Percentiles rank a stretch among this genome's conserved stretches.
These are phyloP conservation scores for Strix aluco DNA, from an alignment of 2,113 vertebrate species.

Conservation along the genomic window DNA sequence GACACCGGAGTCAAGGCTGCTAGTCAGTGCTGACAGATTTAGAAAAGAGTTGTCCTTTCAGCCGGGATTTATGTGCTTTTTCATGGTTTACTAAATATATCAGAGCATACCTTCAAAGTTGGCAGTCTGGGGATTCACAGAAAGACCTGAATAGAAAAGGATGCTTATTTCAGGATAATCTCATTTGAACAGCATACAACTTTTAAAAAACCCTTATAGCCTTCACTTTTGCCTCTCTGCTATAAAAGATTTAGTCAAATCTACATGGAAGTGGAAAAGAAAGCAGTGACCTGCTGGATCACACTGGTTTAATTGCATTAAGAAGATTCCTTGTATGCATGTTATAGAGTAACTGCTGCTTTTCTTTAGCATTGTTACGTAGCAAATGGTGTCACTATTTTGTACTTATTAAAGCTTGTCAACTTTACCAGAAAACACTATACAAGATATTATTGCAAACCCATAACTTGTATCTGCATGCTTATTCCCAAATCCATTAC, in stretches of 20 bases:
- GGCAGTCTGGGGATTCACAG: not conserved
- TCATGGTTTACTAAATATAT: not conserved
- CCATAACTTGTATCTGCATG: not conserved
- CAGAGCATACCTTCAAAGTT: not conserved
- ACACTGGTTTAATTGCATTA: not conserved
- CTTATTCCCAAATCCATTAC: not conserved
- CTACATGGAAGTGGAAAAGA: not conserved
- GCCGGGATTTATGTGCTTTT: not conserved
- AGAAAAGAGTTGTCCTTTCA: not conserved
- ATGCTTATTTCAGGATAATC: not conserved
- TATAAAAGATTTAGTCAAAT: not conserved
- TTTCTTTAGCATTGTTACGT: not conserved
- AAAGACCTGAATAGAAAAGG: not conserved
- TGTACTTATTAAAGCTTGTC: not conserved
- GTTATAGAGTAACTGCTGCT: not conserved
- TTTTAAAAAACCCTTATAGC: not conserved
- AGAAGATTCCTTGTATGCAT: not conserved
- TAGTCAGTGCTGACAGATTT: not conserved
- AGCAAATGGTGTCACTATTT: not conserved
- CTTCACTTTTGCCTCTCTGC: not conserved
- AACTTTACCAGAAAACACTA: not conserved
- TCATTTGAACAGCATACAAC: not conserved
- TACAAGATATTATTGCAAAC: not conserved
- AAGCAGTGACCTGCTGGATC: not conserved
- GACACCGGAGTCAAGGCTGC: not conserved